A percentile compares a stretch with the other conserved stretches of the same genome.
Conservation (phyloP, 2,888 invertebrate species). For the Ferrisia virgata region DNA sequence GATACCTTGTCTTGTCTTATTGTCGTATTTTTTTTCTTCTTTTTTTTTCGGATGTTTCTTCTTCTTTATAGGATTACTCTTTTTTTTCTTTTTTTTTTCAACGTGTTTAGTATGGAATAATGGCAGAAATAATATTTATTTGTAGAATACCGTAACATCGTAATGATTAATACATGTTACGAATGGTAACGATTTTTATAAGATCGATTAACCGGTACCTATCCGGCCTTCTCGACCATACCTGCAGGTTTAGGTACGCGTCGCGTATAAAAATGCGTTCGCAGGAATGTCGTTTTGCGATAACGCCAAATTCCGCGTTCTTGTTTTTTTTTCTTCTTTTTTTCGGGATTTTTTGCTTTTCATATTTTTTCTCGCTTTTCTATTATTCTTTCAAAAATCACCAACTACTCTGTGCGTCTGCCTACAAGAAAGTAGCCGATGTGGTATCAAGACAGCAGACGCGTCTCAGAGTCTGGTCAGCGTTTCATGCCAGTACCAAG, state of each 20-base stretch:
- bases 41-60: background rate
- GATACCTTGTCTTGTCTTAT: background rate
- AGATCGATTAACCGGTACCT: slow-evolving; percentile 8
- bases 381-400: background rate
- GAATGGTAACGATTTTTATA: slow-evolving; percentile 3
- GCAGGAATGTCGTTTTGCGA: background rate
- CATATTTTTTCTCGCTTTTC: too few relatives aligned
- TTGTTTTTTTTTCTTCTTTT: background rate
- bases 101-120: background rate
- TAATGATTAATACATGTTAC: background rate
- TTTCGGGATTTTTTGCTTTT: too few relatives aligned
- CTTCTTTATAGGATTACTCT: background rate
- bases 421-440: too few relatives aligned
- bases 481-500: background rate
- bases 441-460: too few relatives aligned
- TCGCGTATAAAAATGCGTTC: background rate
- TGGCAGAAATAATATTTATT: too few relatives aligned
- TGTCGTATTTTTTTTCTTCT: background rate
- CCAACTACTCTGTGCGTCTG: background rate
- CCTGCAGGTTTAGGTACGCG: too few relatives aligned
- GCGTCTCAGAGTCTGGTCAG: background rate
- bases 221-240: too few relatives aligned
- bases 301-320: background rate
- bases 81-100: background rate
- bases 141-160: background rate